Evolutionary conservation across 2,797 vertebrate genomes (phyloP).

Genomic region (Enteromius mattozi): DNA sequence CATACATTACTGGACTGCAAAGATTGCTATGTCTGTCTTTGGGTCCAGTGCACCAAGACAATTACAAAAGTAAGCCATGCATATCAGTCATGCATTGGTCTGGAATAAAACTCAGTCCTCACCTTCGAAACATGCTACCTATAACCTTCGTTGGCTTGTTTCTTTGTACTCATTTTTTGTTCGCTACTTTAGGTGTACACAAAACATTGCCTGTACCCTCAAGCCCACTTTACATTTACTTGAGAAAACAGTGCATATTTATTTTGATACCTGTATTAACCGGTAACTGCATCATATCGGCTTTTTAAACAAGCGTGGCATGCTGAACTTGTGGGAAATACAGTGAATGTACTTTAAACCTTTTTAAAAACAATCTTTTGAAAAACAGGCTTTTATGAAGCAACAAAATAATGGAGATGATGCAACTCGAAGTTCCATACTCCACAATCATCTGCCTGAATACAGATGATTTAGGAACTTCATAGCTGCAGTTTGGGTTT

Average conservation of each 20-base stretch:
- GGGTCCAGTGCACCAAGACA: slow-evolving; percentile 84
- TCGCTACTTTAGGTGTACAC: slow-evolving; percentile 37
- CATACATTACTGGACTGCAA: slow-evolving; percentile 75
- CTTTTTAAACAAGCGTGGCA: not conserved
- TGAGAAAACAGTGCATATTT: not conserved
- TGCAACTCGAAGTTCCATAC: slow-evolving; percentile 19
- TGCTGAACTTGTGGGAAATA: not conserved
- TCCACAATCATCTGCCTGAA: not conserved
- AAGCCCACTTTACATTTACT: not conserved
- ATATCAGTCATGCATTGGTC: slow-evolving; percentile 80
- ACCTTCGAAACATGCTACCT: slow-evolving; percentile 63
- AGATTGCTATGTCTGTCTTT: slow-evolving; percentile 78
- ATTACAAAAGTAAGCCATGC: slow-evolving; percentile 84
- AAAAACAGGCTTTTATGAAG: slow-evolving; percentile 15
- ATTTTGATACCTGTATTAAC: not conserved
- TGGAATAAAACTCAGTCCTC: slow-evolving; percentile 71
- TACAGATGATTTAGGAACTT: slow-evolving; percentile 3
- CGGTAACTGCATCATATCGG: not conserved
- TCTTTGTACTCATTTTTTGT: slow-evolving; percentile 63
- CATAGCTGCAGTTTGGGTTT: not conserved
- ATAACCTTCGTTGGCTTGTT: slow-evolving; percentile 73
- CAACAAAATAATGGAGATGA: slow-evolving; percentile 17
- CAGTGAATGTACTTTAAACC: not conserved
- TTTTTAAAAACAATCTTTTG: slow-evolving; percentile 27
- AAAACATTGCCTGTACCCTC: slow-evolving; percentile 11